phyloP scores from a whole-genome alignment of 2,113 vertebrate genomes.

The Hemibates koningsi region DNA sequence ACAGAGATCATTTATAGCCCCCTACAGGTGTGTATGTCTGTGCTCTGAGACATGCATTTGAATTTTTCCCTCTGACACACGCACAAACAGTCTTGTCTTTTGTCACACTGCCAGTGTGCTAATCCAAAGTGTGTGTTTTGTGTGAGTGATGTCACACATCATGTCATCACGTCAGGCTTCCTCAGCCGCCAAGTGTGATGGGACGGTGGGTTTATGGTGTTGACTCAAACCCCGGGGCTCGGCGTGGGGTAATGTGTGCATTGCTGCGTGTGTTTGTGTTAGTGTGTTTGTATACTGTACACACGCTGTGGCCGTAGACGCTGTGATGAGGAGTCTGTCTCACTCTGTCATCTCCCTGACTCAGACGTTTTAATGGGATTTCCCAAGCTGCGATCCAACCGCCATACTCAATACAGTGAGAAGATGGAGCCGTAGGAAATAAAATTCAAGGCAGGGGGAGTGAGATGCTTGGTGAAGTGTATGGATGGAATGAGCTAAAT shows the following conservation, averaged over 20 bases:
- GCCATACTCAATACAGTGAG: not conserved
- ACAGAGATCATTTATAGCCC: constrained; percentile 50
- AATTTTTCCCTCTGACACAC: not conserved
- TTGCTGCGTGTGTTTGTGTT: constrained; percentile 6
- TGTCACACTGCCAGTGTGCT: constrained; percentile 16
- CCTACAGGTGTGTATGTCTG: constrained; percentile 27
- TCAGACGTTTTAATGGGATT: constrained; percentile 54
- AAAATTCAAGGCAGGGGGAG: not conserved
- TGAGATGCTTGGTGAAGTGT: not conserved
- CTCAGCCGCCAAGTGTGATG: constrained; percentile 33
- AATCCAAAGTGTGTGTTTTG: constrained; percentile 38
- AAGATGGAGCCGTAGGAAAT: not conserved
- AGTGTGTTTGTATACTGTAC: constrained; percentile 1
- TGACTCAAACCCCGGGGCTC: constrained; percentile 38
- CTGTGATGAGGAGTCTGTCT: constrained; percentile 30
- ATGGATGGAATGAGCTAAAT: constrained; percentile 26
- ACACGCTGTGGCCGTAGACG: constrained; percentile 8
- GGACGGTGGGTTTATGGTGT: constrained; percentile 40
- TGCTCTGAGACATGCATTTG: constrained; percentile 17
- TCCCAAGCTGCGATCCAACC: constrained; percentile 13
- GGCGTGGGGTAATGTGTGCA: constrained; percentile 2
- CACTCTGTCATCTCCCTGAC: constrained; percentile 36
- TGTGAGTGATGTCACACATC: constrained; percentile 44
- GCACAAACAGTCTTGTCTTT: not conserved
- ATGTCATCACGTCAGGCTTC: constrained; percentile 39